These are phyloP conservation scores for Adelosebastes latens DNA, from an alignment of 2,797 vertebrate genomes.

Conservation along the genomic window DNA sequence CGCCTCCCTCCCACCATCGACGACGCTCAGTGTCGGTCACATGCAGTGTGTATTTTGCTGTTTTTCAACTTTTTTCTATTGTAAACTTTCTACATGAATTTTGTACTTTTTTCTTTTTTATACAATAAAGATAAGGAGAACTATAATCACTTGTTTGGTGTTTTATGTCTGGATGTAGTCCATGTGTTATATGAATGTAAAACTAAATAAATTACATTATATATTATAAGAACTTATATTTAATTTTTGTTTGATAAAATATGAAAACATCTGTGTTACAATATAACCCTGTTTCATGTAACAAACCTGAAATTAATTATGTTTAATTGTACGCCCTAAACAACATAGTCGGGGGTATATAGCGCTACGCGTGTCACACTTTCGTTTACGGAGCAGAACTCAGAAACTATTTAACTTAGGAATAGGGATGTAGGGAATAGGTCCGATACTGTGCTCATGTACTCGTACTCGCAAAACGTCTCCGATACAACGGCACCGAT, in stretches of 20 bases:
- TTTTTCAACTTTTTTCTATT: conserved; percentile 75
- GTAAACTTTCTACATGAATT: conserved; percentile 80
- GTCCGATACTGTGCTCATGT: no score
- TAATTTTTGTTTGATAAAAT: background rate
- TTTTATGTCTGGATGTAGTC: background rate
- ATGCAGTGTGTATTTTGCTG: conserved; percentile 77
- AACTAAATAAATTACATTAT: background rate
- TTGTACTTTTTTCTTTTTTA: conserved; percentile 81
- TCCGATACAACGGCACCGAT: no score
- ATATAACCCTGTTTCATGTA: background rate
- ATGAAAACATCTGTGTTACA: background rate
- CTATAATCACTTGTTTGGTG: background rate
- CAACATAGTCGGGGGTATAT: no score
- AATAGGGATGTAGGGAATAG: no score
- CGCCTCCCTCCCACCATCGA: conserved; percentile 23
- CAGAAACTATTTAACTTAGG: no score
- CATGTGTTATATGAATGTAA: no score
- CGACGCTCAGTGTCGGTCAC: conserved; percentile 57
- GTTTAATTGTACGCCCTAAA: no score
- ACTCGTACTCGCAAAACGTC: no score
- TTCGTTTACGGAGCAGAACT: no score
- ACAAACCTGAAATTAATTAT: no score
- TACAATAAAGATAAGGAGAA: conserved; percentile 79
- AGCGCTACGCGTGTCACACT: no score
- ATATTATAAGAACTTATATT: background rate